phyloP scores from a whole-genome alignment of 2,888 invertebrate species.

The Leptopterna dolabrata region DNA sequence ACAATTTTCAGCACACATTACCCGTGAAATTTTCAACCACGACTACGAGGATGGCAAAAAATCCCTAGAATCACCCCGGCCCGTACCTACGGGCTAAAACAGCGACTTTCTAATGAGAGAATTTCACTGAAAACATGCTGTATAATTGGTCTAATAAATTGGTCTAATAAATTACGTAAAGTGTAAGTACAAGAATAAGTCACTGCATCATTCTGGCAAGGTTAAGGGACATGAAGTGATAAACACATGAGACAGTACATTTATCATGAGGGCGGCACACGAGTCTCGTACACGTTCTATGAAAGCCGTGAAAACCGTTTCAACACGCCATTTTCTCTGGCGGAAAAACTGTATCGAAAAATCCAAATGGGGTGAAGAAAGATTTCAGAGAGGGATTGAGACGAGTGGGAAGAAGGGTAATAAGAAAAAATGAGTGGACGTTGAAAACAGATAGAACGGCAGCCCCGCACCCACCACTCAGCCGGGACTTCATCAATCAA shows the following conservation, averaged over 20 bases:
- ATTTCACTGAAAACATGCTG: too few relatives aligned
- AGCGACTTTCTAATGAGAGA: too few relatives aligned
- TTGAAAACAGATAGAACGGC: slow-evolving; percentile 5
- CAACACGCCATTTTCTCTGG: background rate
- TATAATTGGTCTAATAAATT: too few relatives aligned
- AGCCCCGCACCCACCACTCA: background rate
- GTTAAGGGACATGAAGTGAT: too few relatives aligned
- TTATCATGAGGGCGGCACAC: background rate
- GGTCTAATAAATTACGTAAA: too few relatives aligned
- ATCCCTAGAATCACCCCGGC: too few relatives aligned
- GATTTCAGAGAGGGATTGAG: background rate
- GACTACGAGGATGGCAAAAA: too few relatives aligned
- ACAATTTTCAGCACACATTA: too few relatives aligned
- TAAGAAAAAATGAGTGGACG: slow-evolving; percentile 15
- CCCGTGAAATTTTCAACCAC: too few relatives aligned
- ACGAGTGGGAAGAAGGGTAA: background rate
- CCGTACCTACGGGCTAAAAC: too few relatives aligned
- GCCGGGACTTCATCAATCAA: slow-evolving; percentile 41
- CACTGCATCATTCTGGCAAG: too few relatives aligned
- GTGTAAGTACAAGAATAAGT: too few relatives aligned
- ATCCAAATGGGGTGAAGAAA: background rate
- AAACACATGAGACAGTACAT: background rate
- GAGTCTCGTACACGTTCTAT: background rate
- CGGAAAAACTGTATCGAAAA: background rate
- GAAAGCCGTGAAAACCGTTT: background rate